These are phyloP conservation scores for Betta splendens DNA, from an alignment of 2,797 vertebrate species.

Conservation along the genomic window DNA sequence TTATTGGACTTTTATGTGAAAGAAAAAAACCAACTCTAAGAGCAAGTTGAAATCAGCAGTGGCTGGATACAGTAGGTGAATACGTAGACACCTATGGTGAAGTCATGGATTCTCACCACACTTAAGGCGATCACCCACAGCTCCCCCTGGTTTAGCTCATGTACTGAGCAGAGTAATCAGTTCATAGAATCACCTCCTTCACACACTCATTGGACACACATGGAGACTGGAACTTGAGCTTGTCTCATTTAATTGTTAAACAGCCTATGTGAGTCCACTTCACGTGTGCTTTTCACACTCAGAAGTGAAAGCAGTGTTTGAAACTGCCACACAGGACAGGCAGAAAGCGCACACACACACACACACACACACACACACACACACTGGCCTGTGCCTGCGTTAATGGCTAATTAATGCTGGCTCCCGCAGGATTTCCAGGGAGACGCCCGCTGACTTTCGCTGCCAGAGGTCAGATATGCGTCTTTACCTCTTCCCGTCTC, in stretches of 20 bases:
- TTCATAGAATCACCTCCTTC: no score
- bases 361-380: conserved; percentile 14
- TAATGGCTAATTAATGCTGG: conserved; percentile 72
- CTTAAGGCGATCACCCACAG: no score
- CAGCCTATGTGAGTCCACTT: conserved; percentile 9
- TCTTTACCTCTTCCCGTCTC: conserved; percentile 15
- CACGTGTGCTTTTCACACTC: conserved; percentile 40
- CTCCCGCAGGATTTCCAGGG: conserved; percentile 49
- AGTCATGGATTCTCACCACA: no score
- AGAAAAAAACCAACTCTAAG: not conserved
- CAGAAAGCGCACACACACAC: conserved; percentile 6
- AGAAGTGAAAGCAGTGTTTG: conserved; percentile 45
- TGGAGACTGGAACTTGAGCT: no score
- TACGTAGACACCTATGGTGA: no score
- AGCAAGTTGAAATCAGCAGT: not conserved
- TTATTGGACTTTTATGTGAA: conserved; percentile 35
- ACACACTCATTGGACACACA: no score
- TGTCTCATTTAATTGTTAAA: conserved; percentile 19
- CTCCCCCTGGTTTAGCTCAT: no score
- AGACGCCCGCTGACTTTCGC: conserved; percentile 63
- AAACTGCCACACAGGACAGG: conserved; percentile 28
- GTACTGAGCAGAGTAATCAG: no score
- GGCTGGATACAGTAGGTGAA: no score
- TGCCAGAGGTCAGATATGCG: conserved; percentile 64
- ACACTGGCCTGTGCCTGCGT: conserved; percentile 50